Conservation (phyloP, 2,888 invertebrate genomes). For the Kryphioiulus occultus region DNA sequence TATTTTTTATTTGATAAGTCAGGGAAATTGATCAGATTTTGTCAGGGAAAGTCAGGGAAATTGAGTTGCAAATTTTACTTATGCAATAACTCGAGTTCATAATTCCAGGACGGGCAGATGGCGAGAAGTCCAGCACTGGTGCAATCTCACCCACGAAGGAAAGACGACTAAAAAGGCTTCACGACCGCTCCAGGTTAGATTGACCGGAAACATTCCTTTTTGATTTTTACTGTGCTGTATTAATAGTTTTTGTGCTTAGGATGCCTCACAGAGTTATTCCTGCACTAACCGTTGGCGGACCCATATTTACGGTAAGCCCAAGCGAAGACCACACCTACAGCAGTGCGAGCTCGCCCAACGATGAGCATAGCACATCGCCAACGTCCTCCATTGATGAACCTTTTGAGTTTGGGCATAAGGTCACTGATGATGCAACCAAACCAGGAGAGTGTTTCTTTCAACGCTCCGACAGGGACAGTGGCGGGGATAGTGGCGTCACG, state of each 20-base stretch:
- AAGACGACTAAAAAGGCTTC: slow-evolving; percentile 35
- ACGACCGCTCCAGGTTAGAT: slow-evolving; percentile 4
- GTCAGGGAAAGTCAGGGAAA: no score
- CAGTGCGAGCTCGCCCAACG: slow-evolving; percentile 57
- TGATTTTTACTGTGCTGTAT: background rate
- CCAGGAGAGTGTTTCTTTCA: background rate
- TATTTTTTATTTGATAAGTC: no score
- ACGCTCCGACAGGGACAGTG: slow-evolving; percentile 30
- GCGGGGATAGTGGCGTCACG: slow-evolving; percentile 41
- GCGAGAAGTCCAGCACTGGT: background rate
- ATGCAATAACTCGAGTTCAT: background rate
- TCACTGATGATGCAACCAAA: slow-evolving; percentile 49
- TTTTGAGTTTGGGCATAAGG: slow-evolving; percentile 61
- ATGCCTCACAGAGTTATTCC: background rate
- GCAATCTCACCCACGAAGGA: slow-evolving; percentile 44
- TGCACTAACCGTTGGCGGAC: slow-evolving; percentile 48
- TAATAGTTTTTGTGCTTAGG: slow-evolving; percentile 31
- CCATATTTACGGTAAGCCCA: slow-evolving; percentile 83
- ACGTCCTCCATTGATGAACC: slow-evolving; percentile 62
- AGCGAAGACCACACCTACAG: slow-evolving; percentile 95
- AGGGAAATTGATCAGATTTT: no score
- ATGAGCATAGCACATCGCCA: slow-evolving; percentile 46
- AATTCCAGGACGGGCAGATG: background rate
- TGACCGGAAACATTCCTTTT: background rate
- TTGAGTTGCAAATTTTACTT: background rate